A percentile compares a stretch with the other conserved stretches of the same genome.
These are phyloP conservation scores for Passer domesticus DNA, from an alignment of 2,113 vertebrate genomes.

Conservation along the genomic window DNA sequence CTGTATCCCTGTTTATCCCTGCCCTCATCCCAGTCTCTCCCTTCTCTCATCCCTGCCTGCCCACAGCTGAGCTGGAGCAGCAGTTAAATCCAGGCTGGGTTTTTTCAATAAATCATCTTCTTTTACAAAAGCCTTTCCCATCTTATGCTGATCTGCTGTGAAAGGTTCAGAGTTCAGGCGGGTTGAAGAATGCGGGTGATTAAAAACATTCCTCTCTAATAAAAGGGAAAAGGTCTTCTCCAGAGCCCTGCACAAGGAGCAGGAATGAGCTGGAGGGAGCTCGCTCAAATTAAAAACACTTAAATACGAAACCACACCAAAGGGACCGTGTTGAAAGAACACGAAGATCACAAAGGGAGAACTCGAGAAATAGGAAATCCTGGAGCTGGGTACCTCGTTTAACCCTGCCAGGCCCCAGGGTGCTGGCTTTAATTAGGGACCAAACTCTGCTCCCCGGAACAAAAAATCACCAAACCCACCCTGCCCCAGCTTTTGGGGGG, in stretches of 20 bases:
- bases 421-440: fast-evolving
- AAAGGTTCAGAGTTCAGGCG: conserved; percentile 23
- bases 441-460: not conserved
- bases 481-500: not conserved
- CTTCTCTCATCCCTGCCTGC: not conserved
- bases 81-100: not conserved
- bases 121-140: not conserved
- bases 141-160: not conserved
- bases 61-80: not conserved
- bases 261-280: conserved; percentile 27
- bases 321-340: not conserved
- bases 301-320: conserved; percentile 38
- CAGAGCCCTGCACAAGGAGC: not conserved
- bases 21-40: no score
- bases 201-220: conserved; percentile 7
- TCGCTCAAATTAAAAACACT: conserved; percentile 38
- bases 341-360: not conserved
- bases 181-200: not conserved
- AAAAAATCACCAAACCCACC: not conserved
- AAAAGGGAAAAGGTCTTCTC: conserved; percentile 14
- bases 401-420: not conserved
- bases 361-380: conserved; percentile 31
- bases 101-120: not conserved
- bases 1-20: no score
- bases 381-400: not conserved